Conservation (phyloP, 2,888 invertebrate species). For the Timema podura region DNA sequence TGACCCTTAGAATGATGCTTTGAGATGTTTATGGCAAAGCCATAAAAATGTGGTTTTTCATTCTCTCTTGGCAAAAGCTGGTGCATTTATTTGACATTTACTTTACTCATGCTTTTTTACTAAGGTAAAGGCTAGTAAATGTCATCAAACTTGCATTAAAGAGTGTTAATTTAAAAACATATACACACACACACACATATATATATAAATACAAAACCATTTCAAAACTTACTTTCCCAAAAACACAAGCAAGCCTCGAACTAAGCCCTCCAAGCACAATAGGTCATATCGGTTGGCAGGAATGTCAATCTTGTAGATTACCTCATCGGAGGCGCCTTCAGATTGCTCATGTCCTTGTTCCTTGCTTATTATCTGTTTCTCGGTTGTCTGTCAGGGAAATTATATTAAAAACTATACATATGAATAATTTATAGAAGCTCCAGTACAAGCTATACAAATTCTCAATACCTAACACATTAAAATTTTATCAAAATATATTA, state of each 20-base stretch:
- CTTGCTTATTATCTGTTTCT: conserved; percentile 83
- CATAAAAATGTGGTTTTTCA: no score
- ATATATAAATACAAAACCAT: neutral
- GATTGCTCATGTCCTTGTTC: conserved; percentile 75
- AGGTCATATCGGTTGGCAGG: conserved; percentile 98
- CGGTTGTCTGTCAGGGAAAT: conserved; percentile 67
- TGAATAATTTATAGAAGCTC: no score
- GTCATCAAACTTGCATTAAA: conserved; percentile 2
- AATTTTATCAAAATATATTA: no score
- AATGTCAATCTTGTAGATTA: conserved; percentile 92
- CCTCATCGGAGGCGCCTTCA: conserved; percentile 69
- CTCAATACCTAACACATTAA: no score
- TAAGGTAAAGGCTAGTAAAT: neutral
- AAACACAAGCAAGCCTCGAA: conserved; percentile 80
- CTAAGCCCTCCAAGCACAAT: conserved; percentile 90
- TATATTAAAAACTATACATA: conserved; percentile 7
- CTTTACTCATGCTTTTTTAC: neutral
- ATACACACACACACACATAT: neutral
- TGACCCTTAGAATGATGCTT: no score
- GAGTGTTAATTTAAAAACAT: neutral
- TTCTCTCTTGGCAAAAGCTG: no score
- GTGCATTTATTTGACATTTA: no score
- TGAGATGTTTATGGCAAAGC: no score
- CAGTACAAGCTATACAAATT: no score
- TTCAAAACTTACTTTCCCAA: conserved; percentile 67